Evolutionary conservation across 2,113 vertebrate species (phyloP).

Genomic region (Lates calcarifer): DNA sequence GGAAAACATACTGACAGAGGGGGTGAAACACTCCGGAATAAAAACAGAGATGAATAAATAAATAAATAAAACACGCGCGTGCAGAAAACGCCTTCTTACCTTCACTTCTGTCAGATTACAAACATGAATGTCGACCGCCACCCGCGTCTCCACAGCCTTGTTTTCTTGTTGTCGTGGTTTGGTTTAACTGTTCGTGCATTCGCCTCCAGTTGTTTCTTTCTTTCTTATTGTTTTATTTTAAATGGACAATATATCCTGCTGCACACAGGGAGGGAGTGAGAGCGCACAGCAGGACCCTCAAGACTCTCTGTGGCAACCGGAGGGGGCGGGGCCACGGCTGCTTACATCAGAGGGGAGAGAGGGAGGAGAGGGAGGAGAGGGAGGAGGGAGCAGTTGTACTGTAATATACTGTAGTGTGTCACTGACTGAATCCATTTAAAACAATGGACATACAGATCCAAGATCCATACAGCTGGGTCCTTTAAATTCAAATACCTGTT

Average conservation of each 20-base stretch:
- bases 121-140: slow-evolving; percentile 57
- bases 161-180: neutral
- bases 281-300: slow-evolving; percentile 73
- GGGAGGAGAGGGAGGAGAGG: slow-evolving; percentile 3
- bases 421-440: slow-evolving; percentile 40
- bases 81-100: slow-evolving; percentile 74
- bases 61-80: slow-evolving; percentile 10
- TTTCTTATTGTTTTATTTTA: slow-evolving; percentile 20
- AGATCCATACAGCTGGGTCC: neutral
- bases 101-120: slow-evolving; percentile 67
- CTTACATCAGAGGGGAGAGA: slow-evolving; percentile 73
- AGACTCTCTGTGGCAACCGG: slow-evolving; percentile 68
- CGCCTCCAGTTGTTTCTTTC: slow-evolving; percentile 19
- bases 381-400: slow-evolving; percentile 46
- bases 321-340: slow-evolving; percentile 73
- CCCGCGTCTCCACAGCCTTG: neutral
- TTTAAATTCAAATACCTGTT: too few relatives aligned
- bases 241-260: slow-evolving; percentile 58
- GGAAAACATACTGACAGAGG: neutral
- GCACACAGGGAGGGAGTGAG: slow-evolving; percentile 69
- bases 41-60: too few relatives aligned
- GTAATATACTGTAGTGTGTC: slow-evolving; percentile 38
- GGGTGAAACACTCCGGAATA: neutral
- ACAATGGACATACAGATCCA: neutral
- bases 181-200: slow-evolving; percentile 5